Percentiles rank a stretch among this genome's conserved stretches.
These are phyloP conservation scores for Epicauta chinensis DNA, from an alignment of 1,140 invertebrate species.

Conservation along the genomic window DNA sequence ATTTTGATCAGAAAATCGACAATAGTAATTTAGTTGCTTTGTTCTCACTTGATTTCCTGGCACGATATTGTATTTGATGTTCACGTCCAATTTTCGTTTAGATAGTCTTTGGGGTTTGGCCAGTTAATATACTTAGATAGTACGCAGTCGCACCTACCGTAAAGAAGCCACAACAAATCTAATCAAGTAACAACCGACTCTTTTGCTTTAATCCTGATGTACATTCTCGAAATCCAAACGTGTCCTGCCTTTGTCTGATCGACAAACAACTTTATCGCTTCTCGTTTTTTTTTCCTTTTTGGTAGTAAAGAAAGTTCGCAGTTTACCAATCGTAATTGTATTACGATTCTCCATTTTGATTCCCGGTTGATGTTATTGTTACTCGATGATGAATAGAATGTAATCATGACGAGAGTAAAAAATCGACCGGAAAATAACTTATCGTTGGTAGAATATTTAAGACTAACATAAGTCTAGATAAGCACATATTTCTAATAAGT, in stretches of 20 bases:
- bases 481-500: no score
- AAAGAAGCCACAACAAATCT: conserved; percentile 13
- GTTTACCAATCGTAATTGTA: no score
- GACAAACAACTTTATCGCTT: no score
- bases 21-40: conserved; percentile 10
- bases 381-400: no score
- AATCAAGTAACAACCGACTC: conserved; percentile 8
- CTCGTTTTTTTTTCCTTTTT: no score
- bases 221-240: conserved; percentile 11
- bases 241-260: conserved; percentile 1
- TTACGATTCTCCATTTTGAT: no score
- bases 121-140: conserved; percentile 6
- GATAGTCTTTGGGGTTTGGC: neutral
- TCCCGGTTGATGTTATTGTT: no score
- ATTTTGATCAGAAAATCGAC: conserved; percentile 4
- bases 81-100: conserved; percentile 9
- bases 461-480: no score
- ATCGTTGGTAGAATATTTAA: no score
- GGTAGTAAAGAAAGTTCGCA: no score
- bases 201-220: conserved; percentile 7
- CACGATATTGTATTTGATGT: conserved; percentile 6
- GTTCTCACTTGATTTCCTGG: conserved; percentile 6
- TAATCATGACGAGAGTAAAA: no score
- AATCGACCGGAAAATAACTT: no score
- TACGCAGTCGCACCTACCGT: conserved; percentile 12